A percentile compares a stretch with the other conserved stretches of the same genome.
phyloP scores from a whole-genome alignment of 2,113 vertebrate genomes.

The Rhagologus leucostigma region DNA sequence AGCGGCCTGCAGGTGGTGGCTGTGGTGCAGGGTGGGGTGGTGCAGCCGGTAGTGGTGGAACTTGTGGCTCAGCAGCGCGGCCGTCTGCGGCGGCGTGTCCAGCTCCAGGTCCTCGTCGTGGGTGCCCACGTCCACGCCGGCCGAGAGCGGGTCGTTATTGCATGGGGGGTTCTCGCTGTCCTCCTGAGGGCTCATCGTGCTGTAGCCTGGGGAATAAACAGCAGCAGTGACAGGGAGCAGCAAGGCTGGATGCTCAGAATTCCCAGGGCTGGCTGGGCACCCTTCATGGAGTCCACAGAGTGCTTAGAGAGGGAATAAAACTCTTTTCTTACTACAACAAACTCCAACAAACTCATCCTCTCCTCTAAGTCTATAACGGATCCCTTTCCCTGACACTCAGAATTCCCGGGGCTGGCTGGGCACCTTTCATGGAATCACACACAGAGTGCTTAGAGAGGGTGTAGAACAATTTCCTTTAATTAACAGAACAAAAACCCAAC shows the following conservation, averaged over 20 bases:
- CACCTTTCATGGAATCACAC: not conserved
- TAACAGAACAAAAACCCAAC: not conserved
- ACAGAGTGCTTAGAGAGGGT: not conserved
- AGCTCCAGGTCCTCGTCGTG: slow-evolving; percentile 95
- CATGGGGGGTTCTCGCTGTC: slow-evolving; percentile 96
- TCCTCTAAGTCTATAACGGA: not conserved
- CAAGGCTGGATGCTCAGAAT: not conserved
- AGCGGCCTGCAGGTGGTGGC: slow-evolving; percentile 75
- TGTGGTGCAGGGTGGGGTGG: slow-evolving; percentile 85
- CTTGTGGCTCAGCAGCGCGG: slow-evolving; percentile 93
- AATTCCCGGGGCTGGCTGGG: not conserved
- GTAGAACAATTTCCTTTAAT: not conserved
- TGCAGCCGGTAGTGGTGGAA: slow-evolving; percentile 91
- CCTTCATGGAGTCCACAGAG: not conserved
- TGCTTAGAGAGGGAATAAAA: not conserved
- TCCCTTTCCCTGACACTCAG: not conserved
- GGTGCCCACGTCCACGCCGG: slow-evolving; percentile 90
- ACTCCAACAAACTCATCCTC: not conserved
- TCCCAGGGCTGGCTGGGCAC: not conserved
- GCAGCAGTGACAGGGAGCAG: not conserved
- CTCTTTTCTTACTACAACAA: not conserved
- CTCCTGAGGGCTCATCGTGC: slow-evolving; percentile 98
- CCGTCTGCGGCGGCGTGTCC: slow-evolving; percentile 93
- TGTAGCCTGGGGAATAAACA: slow-evolving; percentile 82
- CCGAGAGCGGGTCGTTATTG: slow-evolving; percentile 91